Base-by-base conservation (phyloP, 2,113 vertebrate genomes). In the Callipepla squamata region DNA sequence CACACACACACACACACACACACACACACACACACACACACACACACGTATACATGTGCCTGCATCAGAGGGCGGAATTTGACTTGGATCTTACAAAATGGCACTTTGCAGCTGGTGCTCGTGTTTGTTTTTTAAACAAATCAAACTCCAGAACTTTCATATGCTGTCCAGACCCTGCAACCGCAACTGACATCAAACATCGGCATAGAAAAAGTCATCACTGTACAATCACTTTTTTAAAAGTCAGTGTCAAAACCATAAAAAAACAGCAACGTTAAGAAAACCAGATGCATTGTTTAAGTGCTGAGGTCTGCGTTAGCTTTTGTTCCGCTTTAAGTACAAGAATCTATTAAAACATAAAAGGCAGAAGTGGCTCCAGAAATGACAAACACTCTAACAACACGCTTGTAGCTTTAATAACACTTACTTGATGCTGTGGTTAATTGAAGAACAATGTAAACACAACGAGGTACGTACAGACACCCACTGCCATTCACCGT, bases 191-290 rank as follows among this genome's bases (percentile, higher is more conserved):
- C 13, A 91, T 20, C 87, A 91, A 95, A 79, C 51, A 80, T 32
- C 17, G 90, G 76, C 80, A 82, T 93, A 95, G 63, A 96, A 94
- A 93, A 95, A 85, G 80, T 93, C 68, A 77, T 84, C 77, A 73
- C 59, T 89, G 63, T 87, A 92, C 92, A 96, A 87, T 74, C 70
- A 67, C 47, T 6, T 44, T 13, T 57, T 78, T 6, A 47, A 80
- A 95, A 93, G 77, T 82, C 87, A 87, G 73, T 80, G 82, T 87
- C 62, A 93, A 92, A 85, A 87, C 0, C 75, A 89, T 92, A 91
- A 78, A 89, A 96, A 72, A 0, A 53, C 48, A 85, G 50, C 50
- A 55, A 38, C 63, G 55, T 88, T 80, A 91, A 89, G 85, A 92
- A 95, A 96, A 70, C 15, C 47, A 75, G 38, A 59, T 47, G 42